Evolutionary conservation across 1,140 invertebrate genomes (phyloP).

Genomic region (honey bee (Apis mellifera)): DNA sequence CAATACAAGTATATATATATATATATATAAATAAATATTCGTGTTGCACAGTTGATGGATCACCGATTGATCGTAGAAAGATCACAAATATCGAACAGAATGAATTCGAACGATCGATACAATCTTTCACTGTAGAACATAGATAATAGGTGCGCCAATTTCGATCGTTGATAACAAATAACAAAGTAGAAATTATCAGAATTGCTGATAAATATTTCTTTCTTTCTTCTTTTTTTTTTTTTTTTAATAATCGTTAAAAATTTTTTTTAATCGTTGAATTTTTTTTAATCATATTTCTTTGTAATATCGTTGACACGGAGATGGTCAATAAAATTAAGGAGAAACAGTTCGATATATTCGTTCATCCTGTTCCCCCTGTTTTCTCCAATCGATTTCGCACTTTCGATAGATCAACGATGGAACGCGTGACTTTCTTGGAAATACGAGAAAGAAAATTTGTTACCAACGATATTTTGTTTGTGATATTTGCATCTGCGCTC

Average conservation of each 20-base stretch:
- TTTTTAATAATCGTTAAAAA: conserved; percentile 3
- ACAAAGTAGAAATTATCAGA: not conserved
- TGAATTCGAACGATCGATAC: not conserved
- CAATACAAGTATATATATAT: not conserved
- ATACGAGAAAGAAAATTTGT: not conserved
- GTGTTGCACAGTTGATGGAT: not conserved
- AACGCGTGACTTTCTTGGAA: too few species aligned
- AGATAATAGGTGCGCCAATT: not conserved
- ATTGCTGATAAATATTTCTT: not conserved
- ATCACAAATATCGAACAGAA: conserved; percentile 19
- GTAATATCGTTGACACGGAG: conserved; percentile 14
- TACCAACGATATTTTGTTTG: not conserved
- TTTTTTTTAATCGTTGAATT: not conserved
- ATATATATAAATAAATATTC: not conserved
- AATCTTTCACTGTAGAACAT: not conserved
- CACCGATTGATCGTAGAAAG: not conserved
- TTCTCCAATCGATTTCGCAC: not conserved
- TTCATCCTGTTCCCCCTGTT: not conserved
- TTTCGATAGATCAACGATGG: not conserved
- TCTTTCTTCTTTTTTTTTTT: too few species aligned
- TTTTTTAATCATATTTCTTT: conserved; percentile 4
- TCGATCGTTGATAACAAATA: not conserved
- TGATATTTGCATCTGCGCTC: not conserved
- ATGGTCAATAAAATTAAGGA: conserved; percentile 36
- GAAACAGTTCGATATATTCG: not conserved